These are phyloP conservation scores for Grantiella picta DNA, from an alignment of 2,113 vertebrate genomes.

Conservation along the genomic window DNA sequence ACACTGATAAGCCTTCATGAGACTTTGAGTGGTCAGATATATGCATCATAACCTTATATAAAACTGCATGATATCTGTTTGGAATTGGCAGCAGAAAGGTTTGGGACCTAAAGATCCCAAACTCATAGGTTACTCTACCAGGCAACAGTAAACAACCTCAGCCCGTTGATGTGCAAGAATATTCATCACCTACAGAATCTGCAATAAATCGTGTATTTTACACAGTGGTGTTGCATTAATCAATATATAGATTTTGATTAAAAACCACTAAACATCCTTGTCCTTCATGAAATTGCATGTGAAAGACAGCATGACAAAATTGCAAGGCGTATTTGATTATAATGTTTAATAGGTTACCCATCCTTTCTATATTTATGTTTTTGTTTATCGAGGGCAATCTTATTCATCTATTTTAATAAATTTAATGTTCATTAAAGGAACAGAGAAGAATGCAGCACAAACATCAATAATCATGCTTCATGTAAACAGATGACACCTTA, in stretches of 20 bases:
- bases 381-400: neutral
- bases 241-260: neutral
- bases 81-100: neutral
- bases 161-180: neutral
- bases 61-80: neutral
- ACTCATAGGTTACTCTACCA: neutral
- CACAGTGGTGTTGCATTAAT: neutral
- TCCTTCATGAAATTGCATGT: neutral
- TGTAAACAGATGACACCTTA: neutral
- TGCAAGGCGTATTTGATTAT: neutral
- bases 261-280: neutral
- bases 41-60: neutral
- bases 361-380: neutral
- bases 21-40: neutral
- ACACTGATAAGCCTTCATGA: neutral
- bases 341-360: neutral
- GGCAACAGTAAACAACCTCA: neutral
- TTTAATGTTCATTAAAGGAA: neutral
- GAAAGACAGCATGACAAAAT: neutral
- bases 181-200: neutral
- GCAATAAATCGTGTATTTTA: neutral
- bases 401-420: neutral
- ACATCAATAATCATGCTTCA: neutral
- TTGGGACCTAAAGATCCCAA: neutral
- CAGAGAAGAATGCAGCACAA: neutral